phyloP scores from a whole-genome alignment of 2,888 invertebrate species.

The Heliconius aoede region DNA sequence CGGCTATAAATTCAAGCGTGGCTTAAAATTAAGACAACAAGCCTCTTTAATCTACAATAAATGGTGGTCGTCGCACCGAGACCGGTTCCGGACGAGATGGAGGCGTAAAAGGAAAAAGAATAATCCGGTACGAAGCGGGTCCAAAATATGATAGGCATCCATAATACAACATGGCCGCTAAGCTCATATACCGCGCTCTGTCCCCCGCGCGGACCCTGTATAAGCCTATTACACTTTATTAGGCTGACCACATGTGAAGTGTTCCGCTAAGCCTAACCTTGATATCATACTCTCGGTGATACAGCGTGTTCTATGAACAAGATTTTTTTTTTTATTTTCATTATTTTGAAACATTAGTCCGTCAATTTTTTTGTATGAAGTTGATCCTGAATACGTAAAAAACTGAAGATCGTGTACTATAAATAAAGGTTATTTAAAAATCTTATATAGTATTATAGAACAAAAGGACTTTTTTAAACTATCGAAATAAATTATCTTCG shows the following conservation, averaged over 20 bases:
- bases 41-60: conserved; percentile 84
- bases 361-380: not conserved
- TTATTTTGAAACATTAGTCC: not conserved
- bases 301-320: conserved; percentile 60
- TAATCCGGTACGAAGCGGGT: conserved; percentile 82
- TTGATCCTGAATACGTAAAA: no score
- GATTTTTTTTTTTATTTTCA: not conserved
- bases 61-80: conserved; percentile 79
- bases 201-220: conserved; percentile 59
- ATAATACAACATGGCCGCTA: conserved; percentile 84
- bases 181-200: conserved; percentile 73
- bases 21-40: conserved; percentile 85
- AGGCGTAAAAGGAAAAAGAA: conserved; percentile 80
- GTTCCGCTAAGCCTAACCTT: conserved; percentile 84
- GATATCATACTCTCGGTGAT: conserved; percentile 81
- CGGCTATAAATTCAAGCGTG: conserved; percentile 81
- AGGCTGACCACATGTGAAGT: conserved; percentile 84
- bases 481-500: no score
- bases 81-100: conserved; percentile 78
- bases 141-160: conserved; percentile 84
- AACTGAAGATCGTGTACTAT: no score
- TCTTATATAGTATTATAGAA: not conserved
- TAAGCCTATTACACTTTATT: conserved; percentile 78
- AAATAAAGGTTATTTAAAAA: not conserved
- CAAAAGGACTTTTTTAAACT: no score